Conservation (phyloP, 1,140 invertebrate genomes). For the Paraescarpia echinospica region DNA sequence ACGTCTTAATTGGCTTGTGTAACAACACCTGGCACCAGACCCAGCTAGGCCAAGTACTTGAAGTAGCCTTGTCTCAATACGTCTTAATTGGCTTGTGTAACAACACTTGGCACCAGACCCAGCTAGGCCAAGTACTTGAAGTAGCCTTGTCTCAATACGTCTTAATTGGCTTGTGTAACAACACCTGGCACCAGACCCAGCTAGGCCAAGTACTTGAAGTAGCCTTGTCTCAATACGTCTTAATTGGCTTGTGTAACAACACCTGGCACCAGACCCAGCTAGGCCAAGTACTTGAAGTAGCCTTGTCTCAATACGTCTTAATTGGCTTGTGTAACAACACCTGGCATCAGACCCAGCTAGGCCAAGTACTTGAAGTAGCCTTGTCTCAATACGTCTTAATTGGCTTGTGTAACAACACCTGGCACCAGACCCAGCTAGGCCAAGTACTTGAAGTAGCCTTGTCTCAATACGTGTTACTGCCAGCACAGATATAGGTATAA, state of each 20-base stretch:
- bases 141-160: too few relatives aligned
- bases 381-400: too few relatives aligned
- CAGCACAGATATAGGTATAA: background rate
- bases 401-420: background rate
- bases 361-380: too few relatives aligned
- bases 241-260: background rate
- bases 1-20: too few relatives aligned
- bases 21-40: background rate
- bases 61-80: too few relatives aligned
- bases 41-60: background rate
- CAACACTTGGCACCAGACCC: background rate
- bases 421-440: too few relatives aligned
- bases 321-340: background rate
- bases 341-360: background rate
- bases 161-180: background rate
- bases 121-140: background rate
- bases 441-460: too few relatives aligned
- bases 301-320: too few relatives aligned
- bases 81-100: too few relatives aligned
- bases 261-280: background rate
- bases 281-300: background rate
- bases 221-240: too few relatives aligned
- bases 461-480: background rate
- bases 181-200: background rate
- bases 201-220: background rate